Percentiles rank a stretch among this genome's conserved stretches.
These are phyloP conservation scores for Limosa lapponica DNA, from an alignment of 2,797 vertebrate species.

Conservation along the genomic window DNA sequence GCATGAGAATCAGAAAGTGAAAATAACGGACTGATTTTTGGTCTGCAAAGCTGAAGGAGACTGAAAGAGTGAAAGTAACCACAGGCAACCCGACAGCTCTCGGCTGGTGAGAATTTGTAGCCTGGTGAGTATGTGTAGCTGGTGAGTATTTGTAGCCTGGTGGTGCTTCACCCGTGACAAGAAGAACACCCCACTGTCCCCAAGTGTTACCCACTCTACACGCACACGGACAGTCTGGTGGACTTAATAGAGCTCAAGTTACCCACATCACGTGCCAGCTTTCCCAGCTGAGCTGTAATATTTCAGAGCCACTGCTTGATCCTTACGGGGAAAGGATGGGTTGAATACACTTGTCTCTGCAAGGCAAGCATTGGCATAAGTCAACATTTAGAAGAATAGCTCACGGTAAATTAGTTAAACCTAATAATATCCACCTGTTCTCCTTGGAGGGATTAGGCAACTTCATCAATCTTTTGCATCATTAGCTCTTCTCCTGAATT, in stretches of 20 bases:
- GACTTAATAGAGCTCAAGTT: neutral
- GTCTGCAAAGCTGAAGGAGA: neutral
- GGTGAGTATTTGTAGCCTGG: neutral
- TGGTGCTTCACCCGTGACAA: neutral
- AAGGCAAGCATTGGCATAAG: neutral
- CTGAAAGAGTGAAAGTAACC: constrained; percentile 19
- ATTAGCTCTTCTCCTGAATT: neutral
- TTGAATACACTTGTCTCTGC: neutral
- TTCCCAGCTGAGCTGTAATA: neutral
- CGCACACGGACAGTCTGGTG: neutral
- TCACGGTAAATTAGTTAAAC: neutral
- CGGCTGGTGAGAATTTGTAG: neutral
- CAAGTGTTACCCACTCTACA: neutral
- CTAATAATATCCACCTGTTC: rapidly evolving
- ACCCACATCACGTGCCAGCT: neutral
- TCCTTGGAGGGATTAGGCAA: neutral
- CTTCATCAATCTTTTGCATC: neutral
- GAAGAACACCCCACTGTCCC: neutral
- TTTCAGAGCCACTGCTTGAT: neutral
- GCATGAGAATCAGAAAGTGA: neutral
- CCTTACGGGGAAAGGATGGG: neutral
- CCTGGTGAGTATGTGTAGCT: too few relatives aligned
- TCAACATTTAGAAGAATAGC: neutral
- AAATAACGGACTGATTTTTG: neutral
- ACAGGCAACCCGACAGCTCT: neutral